Percentiles rank a stretch among this genome's conserved stretches.
These are phyloP conservation scores for Dicaeum eximium DNA, from an alignment of 2,113 vertebrate genomes.

Conservation along the genomic window DNA sequence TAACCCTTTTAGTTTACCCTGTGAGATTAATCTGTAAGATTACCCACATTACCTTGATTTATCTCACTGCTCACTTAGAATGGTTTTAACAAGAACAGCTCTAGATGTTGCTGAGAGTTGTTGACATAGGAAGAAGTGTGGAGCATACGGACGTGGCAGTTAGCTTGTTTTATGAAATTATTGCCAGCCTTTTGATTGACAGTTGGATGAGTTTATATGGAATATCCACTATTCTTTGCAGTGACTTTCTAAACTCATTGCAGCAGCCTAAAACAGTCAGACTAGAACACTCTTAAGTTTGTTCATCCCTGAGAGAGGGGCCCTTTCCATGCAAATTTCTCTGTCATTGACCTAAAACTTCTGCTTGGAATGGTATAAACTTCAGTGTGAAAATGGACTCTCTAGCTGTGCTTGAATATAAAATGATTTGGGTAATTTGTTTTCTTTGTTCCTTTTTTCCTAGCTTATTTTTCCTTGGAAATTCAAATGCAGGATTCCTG, in stretches of 20 bases:
- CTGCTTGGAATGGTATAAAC: neutral
- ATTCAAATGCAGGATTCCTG: neutral
- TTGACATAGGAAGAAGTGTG: neutral
- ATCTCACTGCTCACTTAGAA: neutral
- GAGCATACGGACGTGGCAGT: rapidly evolving
- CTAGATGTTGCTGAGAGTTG: neutral
- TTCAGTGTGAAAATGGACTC: neutral
- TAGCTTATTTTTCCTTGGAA: neutral
- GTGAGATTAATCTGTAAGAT: too few species aligned
- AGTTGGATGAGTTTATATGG: neutral
- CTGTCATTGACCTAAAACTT: neutral
- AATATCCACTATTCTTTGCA: neutral
- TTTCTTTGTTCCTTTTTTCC: neutral
- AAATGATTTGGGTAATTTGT: neutral
- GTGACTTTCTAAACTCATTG: neutral
- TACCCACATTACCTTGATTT: neutral
- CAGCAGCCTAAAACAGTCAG: neutral
- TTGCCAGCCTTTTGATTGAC: neutral
- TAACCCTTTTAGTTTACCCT: too few species aligned
- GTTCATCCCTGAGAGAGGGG: neutral
- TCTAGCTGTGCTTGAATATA: neutral
- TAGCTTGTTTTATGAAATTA: neutral
- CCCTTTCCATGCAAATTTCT: neutral
- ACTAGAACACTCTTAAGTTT: neutral
- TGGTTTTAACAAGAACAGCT: neutral